Evolutionary conservation across 2,888 invertebrate genomes (phyloP).

Genomic region (Eremobia ochroleuca): DNA sequence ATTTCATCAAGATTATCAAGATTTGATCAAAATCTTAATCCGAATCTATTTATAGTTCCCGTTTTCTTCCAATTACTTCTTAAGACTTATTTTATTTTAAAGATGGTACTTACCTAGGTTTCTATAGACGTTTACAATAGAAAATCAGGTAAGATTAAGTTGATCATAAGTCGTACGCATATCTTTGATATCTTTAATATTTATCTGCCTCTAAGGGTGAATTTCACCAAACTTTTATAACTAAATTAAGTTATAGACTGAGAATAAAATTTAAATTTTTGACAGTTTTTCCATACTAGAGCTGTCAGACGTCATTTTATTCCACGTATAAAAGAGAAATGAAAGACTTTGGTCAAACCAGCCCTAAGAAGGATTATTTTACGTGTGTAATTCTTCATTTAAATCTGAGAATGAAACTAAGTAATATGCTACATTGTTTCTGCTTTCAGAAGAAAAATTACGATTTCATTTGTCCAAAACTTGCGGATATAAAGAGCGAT

Average conservation of each 20-base stretch:
- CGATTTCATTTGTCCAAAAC: background rate
- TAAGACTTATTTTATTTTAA: background rate
- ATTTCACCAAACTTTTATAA: no score
- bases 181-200: no score
- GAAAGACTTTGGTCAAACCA: no score
- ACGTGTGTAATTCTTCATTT: background rate
- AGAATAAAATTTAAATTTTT: no score
- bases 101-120: background rate
- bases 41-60: background rate
- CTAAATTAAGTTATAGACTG: no score
- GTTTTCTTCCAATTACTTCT: background rate
- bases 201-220: no score
- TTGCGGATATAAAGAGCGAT: background rate
- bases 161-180: background rate
- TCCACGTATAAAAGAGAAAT: no score
- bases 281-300: no score
- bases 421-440: background rate
- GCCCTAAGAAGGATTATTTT: background rate
- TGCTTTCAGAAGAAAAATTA: background rate
- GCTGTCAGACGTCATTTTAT: no score
- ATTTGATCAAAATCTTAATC: background rate
- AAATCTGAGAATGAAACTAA: background rate
- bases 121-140: background rate
- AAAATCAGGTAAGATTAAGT: background rate
- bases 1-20: no score